Evolutionary conservation across 1,140 invertebrate species (phyloP), one percentile per base, ranked within the genome.

Genomic region (Tetraneura akinire): DNA sequence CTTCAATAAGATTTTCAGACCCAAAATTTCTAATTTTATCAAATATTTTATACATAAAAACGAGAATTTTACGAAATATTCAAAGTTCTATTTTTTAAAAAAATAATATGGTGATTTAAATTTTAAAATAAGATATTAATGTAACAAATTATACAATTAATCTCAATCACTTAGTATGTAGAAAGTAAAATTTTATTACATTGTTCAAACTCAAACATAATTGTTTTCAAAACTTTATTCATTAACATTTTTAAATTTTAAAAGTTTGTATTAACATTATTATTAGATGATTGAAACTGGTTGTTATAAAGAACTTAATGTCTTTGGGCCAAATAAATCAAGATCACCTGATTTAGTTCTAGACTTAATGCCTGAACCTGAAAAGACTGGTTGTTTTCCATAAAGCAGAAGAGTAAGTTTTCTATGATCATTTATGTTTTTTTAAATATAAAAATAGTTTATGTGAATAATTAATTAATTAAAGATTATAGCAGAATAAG

Each of bases 251-350:
- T 47, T 68, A 45, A 45, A 47, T 45, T 0, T 26, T 9, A 23
- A n/a, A 37, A 37, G 32, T 37, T 37, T 37, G 32, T 57, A 42
- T 6, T 42, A 23, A 42, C 21, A 26, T 73, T 49, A 14, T 26
- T 82, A 21, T 81, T 84, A 94, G 92, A 99, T 99, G 96, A 93
- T 99, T 84, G 97, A 99, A 88, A 99, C 97, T 2, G 96, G 98
- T 84, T 95, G 93, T 86, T 98, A 93, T 86, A 91, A 93, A 83
- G 97, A 99, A 86, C 89, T 99, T 82, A 99, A 98, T 86, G 90
- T 94, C 21, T 97, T 96, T 86, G 93, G 92, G 47, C 89, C 91
- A 57, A 91, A 94, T 86, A 90, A 91, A 84, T 89, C 89, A 42
- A 91, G 92, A 55, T 91, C 92, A 81, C 88, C 91, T 62, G 96